Conservation (phyloP, 2,888 invertebrate genomes). For the Hylaea fasciaria region DNA sequence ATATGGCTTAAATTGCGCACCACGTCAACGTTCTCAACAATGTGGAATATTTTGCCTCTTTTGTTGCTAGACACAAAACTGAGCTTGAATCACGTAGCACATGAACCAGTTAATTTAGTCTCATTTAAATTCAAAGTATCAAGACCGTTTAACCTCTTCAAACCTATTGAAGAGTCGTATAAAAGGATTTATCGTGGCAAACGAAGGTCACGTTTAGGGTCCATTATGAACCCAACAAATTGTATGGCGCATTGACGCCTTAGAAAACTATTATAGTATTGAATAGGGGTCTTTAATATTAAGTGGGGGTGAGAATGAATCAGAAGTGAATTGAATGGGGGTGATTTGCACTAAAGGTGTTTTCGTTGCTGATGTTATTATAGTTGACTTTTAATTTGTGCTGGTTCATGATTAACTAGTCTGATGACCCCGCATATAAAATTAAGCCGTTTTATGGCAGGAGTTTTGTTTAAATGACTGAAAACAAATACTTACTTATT, state of each 20-base stretch:
- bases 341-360: constrained; percentile 37
- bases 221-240: constrained; percentile 63
- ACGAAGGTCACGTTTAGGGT: constrained; percentile 69
- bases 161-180: constrained; percentile 65
- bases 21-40: too few relatives aligned
- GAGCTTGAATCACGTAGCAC: too few relatives aligned
- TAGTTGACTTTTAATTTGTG: constrained; percentile 15
- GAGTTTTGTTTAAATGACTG: too few relatives aligned
- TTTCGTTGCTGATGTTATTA: constrained; percentile 12
- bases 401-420: background rate
- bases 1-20: too few relatives aligned
- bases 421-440: background rate
- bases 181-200: constrained; percentile 68
- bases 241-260: constrained; percentile 55
- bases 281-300: constrained; percentile 33
- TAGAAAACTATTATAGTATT: constrained; percentile 59
- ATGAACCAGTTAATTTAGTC: too few relatives aligned
- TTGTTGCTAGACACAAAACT: too few relatives aligned
- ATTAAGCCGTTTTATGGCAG: too few relatives aligned
- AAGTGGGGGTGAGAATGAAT: constrained; percentile 36
- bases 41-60: too few relatives aligned
- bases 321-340: constrained; percentile 21
- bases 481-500: too few relatives aligned
- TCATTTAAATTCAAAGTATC: constrained; percentile 44
- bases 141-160: constrained; percentile 49